A percentile compares a stretch with the other conserved stretches of the same genome.
These are phyloP conservation scores for Vidua macroura DNA, from an alignment of 2,113 vertebrate species.

Conservation along the genomic window DNA sequence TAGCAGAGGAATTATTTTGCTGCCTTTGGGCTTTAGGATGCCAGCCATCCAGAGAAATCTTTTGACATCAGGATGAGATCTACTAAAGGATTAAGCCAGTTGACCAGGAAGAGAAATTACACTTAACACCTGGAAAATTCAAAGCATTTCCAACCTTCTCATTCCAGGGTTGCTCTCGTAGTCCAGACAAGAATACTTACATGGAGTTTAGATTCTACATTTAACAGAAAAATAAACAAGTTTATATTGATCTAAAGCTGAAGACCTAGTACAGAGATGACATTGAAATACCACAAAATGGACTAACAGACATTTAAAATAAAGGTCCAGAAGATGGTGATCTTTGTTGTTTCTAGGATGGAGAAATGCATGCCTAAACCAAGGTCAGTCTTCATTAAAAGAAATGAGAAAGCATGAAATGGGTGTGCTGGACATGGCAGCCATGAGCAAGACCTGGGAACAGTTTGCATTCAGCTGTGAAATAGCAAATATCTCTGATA, in stretches of 20 bases:
- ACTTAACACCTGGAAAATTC: constrained; percentile 51
- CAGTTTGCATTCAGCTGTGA: neutral
- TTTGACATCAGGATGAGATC: constrained; percentile 62
- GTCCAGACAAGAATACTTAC: neutral
- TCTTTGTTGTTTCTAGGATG: neutral
- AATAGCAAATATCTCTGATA: neutral
- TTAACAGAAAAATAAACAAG: neutral
- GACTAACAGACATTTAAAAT: neutral
- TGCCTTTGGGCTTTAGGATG: constrained; percentile 43
- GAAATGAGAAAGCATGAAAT: neutral
- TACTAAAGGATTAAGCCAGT: constrained; percentile 40
- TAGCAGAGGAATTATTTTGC: constrained; percentile 30
- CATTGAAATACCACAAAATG: neutral
- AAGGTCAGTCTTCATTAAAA: neutral
- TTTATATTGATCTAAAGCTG: neutral
- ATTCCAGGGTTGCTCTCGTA: neutral
- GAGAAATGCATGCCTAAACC: neutral
- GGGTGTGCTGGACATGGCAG: neutral
- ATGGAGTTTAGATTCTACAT: neutral
- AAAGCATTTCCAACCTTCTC: constrained; percentile 25
- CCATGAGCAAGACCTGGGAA: neutral
- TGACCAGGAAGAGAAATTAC: constrained; percentile 60
- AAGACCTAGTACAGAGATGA: neutral
- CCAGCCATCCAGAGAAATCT: constrained; percentile 62
- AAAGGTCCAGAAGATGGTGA: neutral